These are phyloP conservation scores for Crossocerus cetratus DNA, from an alignment of 2,888 invertebrate genomes.

Conservation along the genomic window DNA sequence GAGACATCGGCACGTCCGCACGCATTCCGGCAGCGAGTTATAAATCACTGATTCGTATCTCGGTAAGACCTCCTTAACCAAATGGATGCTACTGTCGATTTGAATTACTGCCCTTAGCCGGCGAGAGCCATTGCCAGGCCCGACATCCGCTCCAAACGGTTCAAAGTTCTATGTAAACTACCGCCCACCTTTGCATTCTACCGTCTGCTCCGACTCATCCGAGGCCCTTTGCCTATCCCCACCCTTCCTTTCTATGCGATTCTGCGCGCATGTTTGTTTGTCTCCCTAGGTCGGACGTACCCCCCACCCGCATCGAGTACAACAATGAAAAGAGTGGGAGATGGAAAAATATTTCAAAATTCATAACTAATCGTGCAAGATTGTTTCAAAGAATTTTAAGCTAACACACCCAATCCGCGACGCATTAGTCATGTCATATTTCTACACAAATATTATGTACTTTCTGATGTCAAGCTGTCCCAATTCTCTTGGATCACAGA, in stretches of 20 bases:
- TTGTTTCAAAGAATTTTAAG: too few species aligned
- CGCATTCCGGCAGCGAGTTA: constrained; percentile 67
- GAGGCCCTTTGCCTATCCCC: neutral
- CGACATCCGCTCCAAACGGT: constrained; percentile 56
- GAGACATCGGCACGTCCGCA: constrained; percentile 63
- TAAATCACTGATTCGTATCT: constrained; percentile 68
- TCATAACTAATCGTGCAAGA: too few species aligned
- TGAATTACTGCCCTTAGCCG: constrained; percentile 64
- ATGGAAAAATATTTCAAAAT: too few species aligned
- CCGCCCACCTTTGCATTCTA: constrained; percentile 64
- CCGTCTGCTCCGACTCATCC: neutral
- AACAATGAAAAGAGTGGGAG: too few species aligned
- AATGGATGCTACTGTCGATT: constrained; percentile 69
- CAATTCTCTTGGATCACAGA: too few species aligned
- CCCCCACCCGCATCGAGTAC: too few species aligned
- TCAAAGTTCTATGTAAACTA: constrained; percentile 65
- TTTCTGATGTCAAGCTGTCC: too few species aligned
- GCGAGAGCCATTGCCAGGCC: constrained; percentile 57
- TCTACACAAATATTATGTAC: too few species aligned
- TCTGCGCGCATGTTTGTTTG: too few species aligned
- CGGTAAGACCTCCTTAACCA: constrained; percentile 60
- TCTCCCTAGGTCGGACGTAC: too few species aligned
- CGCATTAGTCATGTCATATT: too few species aligned
- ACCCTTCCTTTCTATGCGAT: neutral
- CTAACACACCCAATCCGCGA: too few species aligned